Conservation (phyloP, 2,888 invertebrate genomes). For the Arctia plantaginis region DNA sequence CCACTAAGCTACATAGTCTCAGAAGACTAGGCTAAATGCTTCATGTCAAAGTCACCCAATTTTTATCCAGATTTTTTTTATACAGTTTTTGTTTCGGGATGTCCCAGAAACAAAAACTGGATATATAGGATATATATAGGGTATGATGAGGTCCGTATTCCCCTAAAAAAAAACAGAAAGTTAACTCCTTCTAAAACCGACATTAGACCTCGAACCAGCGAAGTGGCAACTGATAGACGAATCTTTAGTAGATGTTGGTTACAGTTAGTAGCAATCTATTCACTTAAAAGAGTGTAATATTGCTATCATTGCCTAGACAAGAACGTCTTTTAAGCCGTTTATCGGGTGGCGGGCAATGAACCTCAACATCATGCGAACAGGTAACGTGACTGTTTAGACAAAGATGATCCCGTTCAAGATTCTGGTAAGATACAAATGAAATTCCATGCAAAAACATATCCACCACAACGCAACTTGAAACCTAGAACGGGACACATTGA, state of each 20-base stretch:
- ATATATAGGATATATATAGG: too few species aligned
- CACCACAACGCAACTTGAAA: not conserved
- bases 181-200: not conserved
- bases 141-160: too few species aligned
- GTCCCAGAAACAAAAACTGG: too few species aligned
- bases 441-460: too few species aligned
- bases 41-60: too few species aligned
- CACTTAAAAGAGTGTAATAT: not conserved
- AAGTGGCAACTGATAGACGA: not conserved
- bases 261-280: not conserved
- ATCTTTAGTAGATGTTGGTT: not conserved
- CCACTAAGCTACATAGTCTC: too few species aligned
- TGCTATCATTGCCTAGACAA: not conserved
- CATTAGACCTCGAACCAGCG: not conserved
- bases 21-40: too few species aligned
- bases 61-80: too few species aligned
- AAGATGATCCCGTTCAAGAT: not conserved
- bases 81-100: too few species aligned
- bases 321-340: not conserved
- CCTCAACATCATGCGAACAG: not conserved
- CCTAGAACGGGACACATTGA: not conserved
- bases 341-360: too few species aligned
- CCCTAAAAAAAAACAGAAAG: too few species aligned
- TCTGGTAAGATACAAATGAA: too few species aligned
- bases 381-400: not conserved